Evolutionary conservation across 1,140 invertebrate species (phyloP).

Genomic region (Sycophila sp.): DNA sequence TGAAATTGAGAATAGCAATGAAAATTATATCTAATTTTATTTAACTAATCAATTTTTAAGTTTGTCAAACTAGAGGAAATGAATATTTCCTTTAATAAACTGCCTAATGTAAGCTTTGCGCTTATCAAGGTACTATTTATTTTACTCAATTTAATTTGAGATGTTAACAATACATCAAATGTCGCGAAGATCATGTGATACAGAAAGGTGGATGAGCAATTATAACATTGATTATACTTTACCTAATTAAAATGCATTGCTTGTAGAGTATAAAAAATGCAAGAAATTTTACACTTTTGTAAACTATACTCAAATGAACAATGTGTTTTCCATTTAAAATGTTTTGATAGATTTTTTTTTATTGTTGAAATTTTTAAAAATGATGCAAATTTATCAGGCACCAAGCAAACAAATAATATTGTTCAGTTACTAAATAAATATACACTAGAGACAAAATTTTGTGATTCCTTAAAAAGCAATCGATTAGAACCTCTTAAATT

Average conservation of each 20-base stretch:
- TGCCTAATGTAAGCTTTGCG: neutral
- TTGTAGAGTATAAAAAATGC: too few relatives aligned
- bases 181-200: neutral
- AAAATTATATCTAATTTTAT: neutral
- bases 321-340: slow-evolving; percentile 3
- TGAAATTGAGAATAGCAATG: neutral
- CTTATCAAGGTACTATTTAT: neutral
- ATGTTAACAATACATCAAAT: neutral
- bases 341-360: slow-evolving; percentile 18
- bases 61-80: slow-evolving; percentile 1
- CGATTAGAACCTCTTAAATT: neutral
- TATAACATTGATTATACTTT: slow-evolving; percentile 3
- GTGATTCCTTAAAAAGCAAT: neutral
- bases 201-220: neutral
- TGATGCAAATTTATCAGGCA: slow-evolving; percentile 4
- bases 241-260: neutral
- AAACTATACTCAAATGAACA: slow-evolving; percentile 23
- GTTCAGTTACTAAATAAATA: neutral
- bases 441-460: neutral
- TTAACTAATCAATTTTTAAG: neutral
- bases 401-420: neutral
- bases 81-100: neutral
- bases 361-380: slow-evolving; percentile 9
- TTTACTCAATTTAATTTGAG: slow-evolving; percentile 1
- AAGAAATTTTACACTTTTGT: slow-evolving; percentile 27